phyloP scores from a whole-genome alignment of 2,888 invertebrate genomes.

The Cremastinae sp. region DNA sequence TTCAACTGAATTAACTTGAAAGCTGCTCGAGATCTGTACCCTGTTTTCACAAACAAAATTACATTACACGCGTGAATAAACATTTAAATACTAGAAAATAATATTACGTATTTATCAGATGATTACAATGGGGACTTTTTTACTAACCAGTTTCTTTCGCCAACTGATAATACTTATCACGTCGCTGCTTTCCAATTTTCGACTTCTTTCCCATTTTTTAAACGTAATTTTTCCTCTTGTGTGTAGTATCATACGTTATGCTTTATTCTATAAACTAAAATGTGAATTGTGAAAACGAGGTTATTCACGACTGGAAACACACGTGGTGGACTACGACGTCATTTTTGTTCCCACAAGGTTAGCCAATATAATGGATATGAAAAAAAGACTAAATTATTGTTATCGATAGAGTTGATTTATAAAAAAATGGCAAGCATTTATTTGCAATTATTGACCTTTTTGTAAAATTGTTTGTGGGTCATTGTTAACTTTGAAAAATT shows the following conservation, averaged over 20 bases:
- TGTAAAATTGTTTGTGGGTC: no score
- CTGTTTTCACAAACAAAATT: constrained; percentile 81
- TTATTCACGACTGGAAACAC: constrained; percentile 9
- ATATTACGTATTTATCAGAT: constrained; percentile 2
- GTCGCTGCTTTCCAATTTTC: constrained; percentile 98
- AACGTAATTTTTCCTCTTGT: constrained; percentile 30
- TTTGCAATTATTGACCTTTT: no score
- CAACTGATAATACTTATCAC: constrained; percentile 98
- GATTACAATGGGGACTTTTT: constrained; percentile 18
- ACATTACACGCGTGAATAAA: neutral
- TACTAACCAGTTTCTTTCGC: constrained; percentile 97
- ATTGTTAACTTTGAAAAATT: no score
- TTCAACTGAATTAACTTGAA: constrained; percentile 99
- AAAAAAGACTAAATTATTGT: no score
- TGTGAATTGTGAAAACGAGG: constrained; percentile 6
- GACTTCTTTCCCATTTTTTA: constrained; percentile 93
- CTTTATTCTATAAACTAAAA: neutral
- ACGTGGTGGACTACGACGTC: constrained; percentile 30
- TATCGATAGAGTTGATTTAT: no score
- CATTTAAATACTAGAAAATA: neutral
- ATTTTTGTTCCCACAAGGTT: constrained; percentile 37
- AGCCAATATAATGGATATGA: no score
- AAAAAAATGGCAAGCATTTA: no score
- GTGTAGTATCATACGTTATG: constrained; percentile 19
- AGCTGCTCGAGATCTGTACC: constrained; percentile 98